Evolutionary conservation across 2,888 invertebrate species (phyloP).

Genomic region (Diadegma fenestrale): DNA sequence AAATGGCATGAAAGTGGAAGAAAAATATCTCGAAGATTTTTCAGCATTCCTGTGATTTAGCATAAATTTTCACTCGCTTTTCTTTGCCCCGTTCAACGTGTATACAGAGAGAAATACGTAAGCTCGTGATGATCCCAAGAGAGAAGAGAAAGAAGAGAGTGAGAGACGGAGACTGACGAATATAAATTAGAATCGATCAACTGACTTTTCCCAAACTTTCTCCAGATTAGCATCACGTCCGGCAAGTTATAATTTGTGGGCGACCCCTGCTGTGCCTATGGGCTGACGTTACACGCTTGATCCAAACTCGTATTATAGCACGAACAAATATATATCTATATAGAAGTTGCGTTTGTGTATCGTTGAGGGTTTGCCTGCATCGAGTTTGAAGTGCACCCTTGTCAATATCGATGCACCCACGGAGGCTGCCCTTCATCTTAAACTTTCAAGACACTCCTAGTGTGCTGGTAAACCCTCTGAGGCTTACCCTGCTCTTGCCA

Average conservation of each 20-base stretch:
- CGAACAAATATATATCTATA: constrained; percentile 16
- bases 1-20: not conserved
- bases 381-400: constrained; percentile 81
- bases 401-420: constrained; percentile 84
- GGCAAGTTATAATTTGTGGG: constrained; percentile 83
- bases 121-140: constrained; percentile 33
- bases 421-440: constrained; percentile 64
- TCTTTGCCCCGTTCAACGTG: not conserved
- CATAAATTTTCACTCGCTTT: constrained; percentile 36
- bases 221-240: constrained; percentile 84
- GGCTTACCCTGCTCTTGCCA: constrained; percentile 44
- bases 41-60: constrained; percentile 56
- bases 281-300: constrained; percentile 56
- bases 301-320: constrained; percentile 39
- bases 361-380: constrained; percentile 55
- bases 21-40: constrained; percentile 19
- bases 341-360: constrained; percentile 14
- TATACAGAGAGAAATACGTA: not conserved
- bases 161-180: constrained; percentile 5
- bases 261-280: constrained; percentile 80
- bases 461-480: constrained; percentile 53
- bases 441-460: constrained; percentile 50
- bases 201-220: constrained; percentile 83
- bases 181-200: constrained; percentile 80
- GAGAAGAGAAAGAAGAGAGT: not conserved